Conservation (phyloP, 2,113 vertebrate genomes). For the Calidris pugnax region DNA sequence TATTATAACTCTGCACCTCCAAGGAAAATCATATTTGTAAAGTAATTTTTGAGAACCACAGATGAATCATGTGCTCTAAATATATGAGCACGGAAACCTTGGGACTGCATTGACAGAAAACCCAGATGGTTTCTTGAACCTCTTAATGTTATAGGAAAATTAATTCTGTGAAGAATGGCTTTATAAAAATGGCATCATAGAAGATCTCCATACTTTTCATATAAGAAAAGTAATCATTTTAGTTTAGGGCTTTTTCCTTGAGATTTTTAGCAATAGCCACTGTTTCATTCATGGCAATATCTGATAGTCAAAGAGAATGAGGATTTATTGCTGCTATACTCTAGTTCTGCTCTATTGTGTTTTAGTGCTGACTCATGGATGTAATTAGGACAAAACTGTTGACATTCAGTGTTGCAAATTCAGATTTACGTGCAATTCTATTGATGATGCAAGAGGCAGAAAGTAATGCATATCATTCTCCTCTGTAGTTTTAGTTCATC, state of each 20-base stretch:
- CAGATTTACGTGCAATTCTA: neutral
- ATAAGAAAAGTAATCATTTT: neutral
- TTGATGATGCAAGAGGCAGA: neutral
- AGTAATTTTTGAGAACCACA: neutral
- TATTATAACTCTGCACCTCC: neutral
- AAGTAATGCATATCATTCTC: neutral
- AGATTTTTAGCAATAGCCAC: neutral
- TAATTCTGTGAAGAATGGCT: neutral
- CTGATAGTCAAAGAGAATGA: neutral
- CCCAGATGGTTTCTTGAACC: neutral
- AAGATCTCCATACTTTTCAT: neutral
- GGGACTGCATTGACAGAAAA: neutral
- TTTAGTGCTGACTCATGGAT: neutral
- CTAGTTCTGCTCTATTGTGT: neutral
- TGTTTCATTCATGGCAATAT: neutral
- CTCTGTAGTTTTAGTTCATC: neutral
- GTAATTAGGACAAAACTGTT: constrained; percentile 16
- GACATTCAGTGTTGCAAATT: neutral
- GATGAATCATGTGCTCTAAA: neutral
- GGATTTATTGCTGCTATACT: neutral
- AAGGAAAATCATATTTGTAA: neutral
- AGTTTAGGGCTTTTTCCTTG: neutral
- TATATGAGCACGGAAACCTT: neutral
- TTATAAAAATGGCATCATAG: neutral
- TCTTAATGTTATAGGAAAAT: neutral